These are phyloP conservation scores for Ptychodera flava DNA, from an alignment of 35 echinoderm and acorn worm species.

Conservation along the genomic window DNA sequence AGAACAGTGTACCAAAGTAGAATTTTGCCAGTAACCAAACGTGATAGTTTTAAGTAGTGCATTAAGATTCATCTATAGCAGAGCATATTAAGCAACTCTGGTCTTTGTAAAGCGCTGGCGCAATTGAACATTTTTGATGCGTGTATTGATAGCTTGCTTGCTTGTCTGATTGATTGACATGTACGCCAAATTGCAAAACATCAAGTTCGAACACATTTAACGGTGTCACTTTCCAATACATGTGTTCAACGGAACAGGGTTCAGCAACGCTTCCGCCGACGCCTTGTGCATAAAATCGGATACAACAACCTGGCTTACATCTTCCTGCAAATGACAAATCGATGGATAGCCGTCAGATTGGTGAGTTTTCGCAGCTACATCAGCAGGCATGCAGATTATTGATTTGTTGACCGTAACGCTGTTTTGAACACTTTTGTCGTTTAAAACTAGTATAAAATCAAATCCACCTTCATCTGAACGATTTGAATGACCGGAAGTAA, in stretches of 20 bases:
- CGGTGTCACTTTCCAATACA: background rate
- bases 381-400: no score
- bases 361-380: no score
- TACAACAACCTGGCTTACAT: slow-evolving; percentile 40
- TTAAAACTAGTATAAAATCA: no score
- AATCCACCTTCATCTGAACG: no score
- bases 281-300: slow-evolving; percentile 37
- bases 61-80: no score
- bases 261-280: slow-evolving; percentile 41
- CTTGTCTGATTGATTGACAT: background rate
- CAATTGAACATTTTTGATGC: background rate
- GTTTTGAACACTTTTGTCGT: no score
- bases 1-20: no score
- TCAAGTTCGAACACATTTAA: background rate
- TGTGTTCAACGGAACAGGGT: slow-evolving; percentile 18
- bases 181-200: no score
- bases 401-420: no score
- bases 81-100: background rate
- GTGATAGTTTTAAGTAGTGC: no score
- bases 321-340: slow-evolving; percentile 43
- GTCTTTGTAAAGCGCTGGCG: background rate
- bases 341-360: slow-evolving; percentile 45
- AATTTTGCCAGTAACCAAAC: no score
- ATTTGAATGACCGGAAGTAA: no score
- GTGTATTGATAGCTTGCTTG: background rate